These are phyloP conservation scores for Heteromyza rotundicornis DNA, from an alignment of 2,888 invertebrate genomes.

Conservation along the genomic window DNA sequence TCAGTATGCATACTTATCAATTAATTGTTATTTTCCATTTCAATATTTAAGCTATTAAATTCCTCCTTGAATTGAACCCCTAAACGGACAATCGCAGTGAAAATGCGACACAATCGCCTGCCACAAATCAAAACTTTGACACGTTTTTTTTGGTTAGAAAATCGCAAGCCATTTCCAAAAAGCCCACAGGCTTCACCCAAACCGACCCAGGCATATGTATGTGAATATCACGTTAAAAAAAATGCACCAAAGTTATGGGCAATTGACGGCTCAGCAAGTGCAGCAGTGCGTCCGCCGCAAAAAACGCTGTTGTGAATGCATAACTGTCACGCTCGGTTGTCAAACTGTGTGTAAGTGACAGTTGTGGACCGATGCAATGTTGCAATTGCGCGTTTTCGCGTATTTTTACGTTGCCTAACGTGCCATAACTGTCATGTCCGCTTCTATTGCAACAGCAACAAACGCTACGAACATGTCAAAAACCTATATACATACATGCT, in stretches of 20 bases:
- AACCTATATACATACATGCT: slow-evolving; percentile 12
- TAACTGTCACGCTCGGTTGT: slow-evolving; percentile 38
- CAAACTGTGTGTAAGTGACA: slow-evolving; percentile 33
- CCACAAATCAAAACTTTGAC: slow-evolving; percentile 44
- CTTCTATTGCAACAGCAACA: slow-evolving; percentile 43
- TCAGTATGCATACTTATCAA: too few relatives aligned
- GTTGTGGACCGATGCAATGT: slow-evolving; percentile 31
- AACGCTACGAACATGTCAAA: slow-evolving; percentile 7
- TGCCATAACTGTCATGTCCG: slow-evolving; percentile 56
- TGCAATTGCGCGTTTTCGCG: neutral
- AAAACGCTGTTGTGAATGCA: slow-evolving; percentile 26
- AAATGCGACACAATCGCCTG: slow-evolving; percentile 47
- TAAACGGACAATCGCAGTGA: slow-evolving; percentile 45
- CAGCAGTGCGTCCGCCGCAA: neutral
- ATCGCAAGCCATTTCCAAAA: neutral
- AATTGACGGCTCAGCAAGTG: slow-evolving; percentile 1
- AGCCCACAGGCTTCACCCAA: neutral
- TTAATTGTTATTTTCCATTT: neutral
- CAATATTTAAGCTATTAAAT: neutral
- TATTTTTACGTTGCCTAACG: neutral
- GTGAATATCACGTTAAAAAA: neutral
- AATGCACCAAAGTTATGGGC: neutral
- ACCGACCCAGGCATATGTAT: neutral
- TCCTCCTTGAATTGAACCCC: neutral
- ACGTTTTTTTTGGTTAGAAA: slow-evolving; percentile 26